A percentile compares a stretch with the other conserved stretches of the same genome.
These are phyloP conservation scores for Acanthosepion pharaonis DNA, from an alignment of 2,888 invertebrate genomes.

Conservation along the genomic window DNA sequence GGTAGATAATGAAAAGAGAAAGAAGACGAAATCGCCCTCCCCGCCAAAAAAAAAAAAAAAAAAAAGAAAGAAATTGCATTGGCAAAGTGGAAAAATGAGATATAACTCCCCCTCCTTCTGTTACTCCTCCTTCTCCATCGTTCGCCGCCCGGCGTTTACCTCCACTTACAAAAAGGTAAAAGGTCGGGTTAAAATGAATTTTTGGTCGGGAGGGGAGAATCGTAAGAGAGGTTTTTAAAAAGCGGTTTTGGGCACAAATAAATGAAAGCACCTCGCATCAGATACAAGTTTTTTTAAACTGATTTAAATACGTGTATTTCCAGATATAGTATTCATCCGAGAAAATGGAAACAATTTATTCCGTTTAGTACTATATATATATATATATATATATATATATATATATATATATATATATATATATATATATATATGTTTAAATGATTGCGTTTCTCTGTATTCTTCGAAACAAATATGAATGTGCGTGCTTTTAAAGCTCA, in stretches of 20 bases:
- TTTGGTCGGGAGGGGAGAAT: background rate
- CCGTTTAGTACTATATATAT: background rate
- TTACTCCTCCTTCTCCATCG: background rate
- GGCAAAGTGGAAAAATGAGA: background rate
- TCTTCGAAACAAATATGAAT: too few species aligned
- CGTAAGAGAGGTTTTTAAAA: background rate
- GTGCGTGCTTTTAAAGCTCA: too few species aligned
- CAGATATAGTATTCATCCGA: too few species aligned
- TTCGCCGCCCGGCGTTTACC: background rate
- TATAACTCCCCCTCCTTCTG: background rate
- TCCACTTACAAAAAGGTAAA: background rate
- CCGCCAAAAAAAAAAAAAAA: background rate
- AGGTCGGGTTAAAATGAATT: background rate
- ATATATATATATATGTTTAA: background rate
- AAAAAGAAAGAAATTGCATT: background rate
- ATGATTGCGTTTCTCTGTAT: too few species aligned
- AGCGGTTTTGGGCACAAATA: too few species aligned
- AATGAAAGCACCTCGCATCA: too few species aligned
- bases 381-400: background rate
- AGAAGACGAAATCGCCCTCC: too few species aligned
- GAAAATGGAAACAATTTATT: too few species aligned
- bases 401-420: slow-evolving; percentile 43
- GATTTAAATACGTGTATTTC: too few species aligned
- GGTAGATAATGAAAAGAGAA: background rate
- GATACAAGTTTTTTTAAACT: too few species aligned